Evolutionary conservation across 2,113 vertebrate genomes (phyloP).

Genomic region (Brienomyrus brachyistius): DNA sequence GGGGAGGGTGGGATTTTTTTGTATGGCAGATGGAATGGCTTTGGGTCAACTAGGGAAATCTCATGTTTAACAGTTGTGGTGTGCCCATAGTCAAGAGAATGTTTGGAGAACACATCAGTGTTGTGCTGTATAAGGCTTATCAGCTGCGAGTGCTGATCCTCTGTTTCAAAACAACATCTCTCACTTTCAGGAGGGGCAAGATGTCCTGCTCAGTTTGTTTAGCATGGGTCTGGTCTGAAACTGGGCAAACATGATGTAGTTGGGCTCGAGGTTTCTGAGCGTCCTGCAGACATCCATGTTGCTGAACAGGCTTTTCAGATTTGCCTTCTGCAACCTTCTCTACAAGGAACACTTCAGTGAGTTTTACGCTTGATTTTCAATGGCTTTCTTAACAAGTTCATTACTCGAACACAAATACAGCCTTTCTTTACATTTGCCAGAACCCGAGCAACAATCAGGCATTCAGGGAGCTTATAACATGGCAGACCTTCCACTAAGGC

Average conservation of each 20-base stretch:
- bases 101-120: background rate
- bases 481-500: background rate
- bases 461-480: background rate
- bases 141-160: background rate
- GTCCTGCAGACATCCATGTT: background rate
- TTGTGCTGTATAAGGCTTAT: background rate
- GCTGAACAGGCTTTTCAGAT: background rate
- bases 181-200: background rate
- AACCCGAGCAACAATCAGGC: background rate
- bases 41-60: background rate
- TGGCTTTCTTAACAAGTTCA: background rate
- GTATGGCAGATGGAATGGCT: background rate
- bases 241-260: background rate
- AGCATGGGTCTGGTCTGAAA: background rate
- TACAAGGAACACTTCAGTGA: background rate
- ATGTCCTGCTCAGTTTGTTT: background rate
- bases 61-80: background rate
- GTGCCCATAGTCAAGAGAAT: background rate
- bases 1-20: background rate
- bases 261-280: background rate
- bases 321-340: background rate
- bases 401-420: background rate
- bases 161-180: background rate
- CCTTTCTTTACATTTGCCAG: background rate
- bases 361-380: background rate